phyloP scores from a whole-genome alignment of 2,113 vertebrate species.

The Grallaria varia region DNA sequence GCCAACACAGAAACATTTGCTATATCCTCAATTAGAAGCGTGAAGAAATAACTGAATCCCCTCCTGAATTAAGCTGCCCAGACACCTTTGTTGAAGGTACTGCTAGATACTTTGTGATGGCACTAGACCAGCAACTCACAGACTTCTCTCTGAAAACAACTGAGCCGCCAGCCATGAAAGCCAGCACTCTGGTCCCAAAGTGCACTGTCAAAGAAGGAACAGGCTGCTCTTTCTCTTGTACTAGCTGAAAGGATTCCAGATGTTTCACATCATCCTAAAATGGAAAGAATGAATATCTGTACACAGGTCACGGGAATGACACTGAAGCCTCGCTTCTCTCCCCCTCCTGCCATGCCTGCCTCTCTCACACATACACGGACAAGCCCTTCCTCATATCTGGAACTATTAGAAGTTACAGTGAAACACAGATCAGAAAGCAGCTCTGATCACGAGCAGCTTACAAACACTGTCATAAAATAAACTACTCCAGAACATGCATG shows the following conservation, averaged over 20 bases:
- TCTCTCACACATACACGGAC: not conserved
- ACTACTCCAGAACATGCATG: not conserved
- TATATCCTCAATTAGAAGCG: not conserved
- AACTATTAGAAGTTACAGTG: not conserved
- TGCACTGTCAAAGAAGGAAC: not conserved
- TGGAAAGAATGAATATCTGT: constrained; percentile 28
- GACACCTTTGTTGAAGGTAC: not conserved
- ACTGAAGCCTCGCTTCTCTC: not conserved
- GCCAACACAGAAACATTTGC: constrained; percentile 9
- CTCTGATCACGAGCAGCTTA: not conserved
- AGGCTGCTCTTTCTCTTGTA: not conserved
- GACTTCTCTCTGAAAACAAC: not conserved
- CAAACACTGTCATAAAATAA: not conserved
- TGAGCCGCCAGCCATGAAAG: not conserved
- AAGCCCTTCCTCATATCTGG: not conserved
- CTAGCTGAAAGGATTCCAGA: constrained; percentile 12
- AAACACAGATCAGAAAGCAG: not conserved
- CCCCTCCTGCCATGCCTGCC: not conserved
- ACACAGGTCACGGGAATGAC: constrained; percentile 5
- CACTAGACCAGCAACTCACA: not conserved
- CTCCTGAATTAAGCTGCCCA: not conserved
- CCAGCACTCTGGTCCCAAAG: constrained; percentile 2
- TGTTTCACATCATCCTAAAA: constrained; percentile 58
- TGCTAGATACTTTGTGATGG: not conserved
- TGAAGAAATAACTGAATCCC: not conserved